Conservation (phyloP, 2,888 invertebrate species). For the Rhynchonema sp. region DNA sequence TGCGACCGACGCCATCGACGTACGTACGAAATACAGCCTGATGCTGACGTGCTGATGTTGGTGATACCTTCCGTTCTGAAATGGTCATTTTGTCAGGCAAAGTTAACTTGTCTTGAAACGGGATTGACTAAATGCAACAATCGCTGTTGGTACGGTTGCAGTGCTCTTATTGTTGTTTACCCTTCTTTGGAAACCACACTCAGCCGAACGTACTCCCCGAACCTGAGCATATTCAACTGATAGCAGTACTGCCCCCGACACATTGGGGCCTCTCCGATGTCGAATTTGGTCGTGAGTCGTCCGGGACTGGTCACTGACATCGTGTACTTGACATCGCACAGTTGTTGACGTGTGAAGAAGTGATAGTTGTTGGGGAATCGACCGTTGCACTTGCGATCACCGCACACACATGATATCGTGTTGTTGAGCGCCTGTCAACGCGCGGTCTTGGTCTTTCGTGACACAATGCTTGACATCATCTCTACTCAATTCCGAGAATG, state of each 20-base stretch:
- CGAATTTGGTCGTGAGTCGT: not conserved
- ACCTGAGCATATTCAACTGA: not conserved
- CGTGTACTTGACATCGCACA: not conserved
- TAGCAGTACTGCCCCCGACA: not conserved
- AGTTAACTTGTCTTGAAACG: not conserved
- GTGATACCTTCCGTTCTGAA: not conserved
- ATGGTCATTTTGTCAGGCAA: not conserved
- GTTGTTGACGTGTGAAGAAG: not conserved
- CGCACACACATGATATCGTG: not conserved
- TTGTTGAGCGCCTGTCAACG: not conserved
- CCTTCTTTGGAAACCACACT: too few relatives aligned
- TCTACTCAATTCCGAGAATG: too few relatives aligned
- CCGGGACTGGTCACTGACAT: not conserved
- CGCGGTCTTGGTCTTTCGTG: not conserved
- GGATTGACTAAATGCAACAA: too few relatives aligned
- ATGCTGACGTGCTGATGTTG: not conserved
- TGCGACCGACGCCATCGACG: not conserved
- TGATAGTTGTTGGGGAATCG: not conserved
- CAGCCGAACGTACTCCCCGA: too few relatives aligned
- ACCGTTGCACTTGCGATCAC: not conserved
- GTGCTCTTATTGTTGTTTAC: too few relatives aligned
- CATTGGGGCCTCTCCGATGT: not conserved
- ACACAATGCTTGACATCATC: not conserved
- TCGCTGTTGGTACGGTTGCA: too few relatives aligned
- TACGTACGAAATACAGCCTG: not conserved